A percentile compares a stretch with the other conserved stretches of the same genome.
These are phyloP conservation scores for Ellobium chinense DNA, from an alignment of 2,888 invertebrate species.

Conservation along the genomic window DNA sequence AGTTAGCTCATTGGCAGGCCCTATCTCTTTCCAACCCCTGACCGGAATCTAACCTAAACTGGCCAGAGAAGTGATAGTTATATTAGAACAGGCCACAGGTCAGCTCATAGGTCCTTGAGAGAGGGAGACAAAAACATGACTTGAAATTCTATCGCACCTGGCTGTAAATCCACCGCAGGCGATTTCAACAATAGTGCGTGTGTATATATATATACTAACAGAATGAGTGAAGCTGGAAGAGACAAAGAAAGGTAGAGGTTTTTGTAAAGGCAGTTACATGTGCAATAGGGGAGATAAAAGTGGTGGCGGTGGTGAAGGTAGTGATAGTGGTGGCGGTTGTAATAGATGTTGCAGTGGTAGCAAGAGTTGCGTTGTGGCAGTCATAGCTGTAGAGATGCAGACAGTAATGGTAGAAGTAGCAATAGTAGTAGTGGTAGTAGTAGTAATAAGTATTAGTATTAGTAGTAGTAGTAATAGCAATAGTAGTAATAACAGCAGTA, in stretches of 20 bases:
- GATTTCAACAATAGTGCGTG: no score
- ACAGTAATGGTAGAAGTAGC: slow-evolving; percentile 21
- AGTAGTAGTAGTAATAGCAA: slow-evolving; percentile 10
- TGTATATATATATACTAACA: neutral
- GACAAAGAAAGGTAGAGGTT: neutral
- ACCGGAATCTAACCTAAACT: no score
- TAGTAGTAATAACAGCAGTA: slow-evolving; percentile 33
- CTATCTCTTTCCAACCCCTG: no score
- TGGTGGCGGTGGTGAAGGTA: slow-evolving; percentile 19
- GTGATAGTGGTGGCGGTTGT: slow-evolving; percentile 28
- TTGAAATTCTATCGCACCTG: no score
- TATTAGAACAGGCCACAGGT: no score
- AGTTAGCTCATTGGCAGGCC: no score
- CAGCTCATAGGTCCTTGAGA: no score
- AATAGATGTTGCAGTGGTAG: slow-evolving; percentile 33
- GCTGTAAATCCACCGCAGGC: no score
- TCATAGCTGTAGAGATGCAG: slow-evolving; percentile 5
- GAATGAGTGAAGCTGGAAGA: neutral
- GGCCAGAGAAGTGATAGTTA: no score
- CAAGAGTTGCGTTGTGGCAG: slow-evolving; percentile 25
- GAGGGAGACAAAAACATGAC: no score
- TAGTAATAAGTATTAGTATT: slow-evolving; percentile 2
- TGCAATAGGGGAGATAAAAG: neutral
- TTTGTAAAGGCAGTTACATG: neutral
- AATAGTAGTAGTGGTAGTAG: slow-evolving; percentile 30